Base-by-base conservation (phyloP, 2,113 vertebrate species). In the Myanophis thanlyinensis region DNA sequence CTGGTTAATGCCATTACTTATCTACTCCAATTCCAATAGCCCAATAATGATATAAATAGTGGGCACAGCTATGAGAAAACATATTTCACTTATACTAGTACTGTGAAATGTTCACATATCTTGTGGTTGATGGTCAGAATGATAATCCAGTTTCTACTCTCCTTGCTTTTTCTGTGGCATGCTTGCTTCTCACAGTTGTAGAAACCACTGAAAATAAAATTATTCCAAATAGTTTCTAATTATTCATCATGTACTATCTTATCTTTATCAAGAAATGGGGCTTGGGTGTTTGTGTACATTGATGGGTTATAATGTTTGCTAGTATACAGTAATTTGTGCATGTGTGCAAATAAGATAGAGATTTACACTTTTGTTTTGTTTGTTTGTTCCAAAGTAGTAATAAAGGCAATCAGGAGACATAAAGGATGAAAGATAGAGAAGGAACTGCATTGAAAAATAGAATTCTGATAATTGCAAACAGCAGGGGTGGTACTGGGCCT, bases 401-500 rank as follows among this genome's bases (percentile, higher is more conserved):
- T 88, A 89, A 89, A 84, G 88, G 27, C 56, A 89, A 47, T 89
- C 12, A 46, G 62, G 49, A 54, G 48, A 67, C 56, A 84, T 92
- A 89, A 89, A 89, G 53, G 87, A 92, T 84, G 87, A 88, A 54
- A 84, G 49, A 80, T 30, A 88, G 62, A 87, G 91, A 54, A 54
- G 51, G 30, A 80, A 44, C 49, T 5, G 30, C 27, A 44, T n/a
- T 92, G 62, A 89, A 67, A 92, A 89, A 89, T 53, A 62, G 87
- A 52, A 92, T 89, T 92, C 87, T 85, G 91, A 89, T 92, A 92
- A 92, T 89, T 92, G 91, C 91, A 92, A 92, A 92, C 91, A 92
- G 59, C 91, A 92, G 59, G 91, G 91, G 88, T 59, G 52, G 59
- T 44, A 12, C 23, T 44, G 46, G 62, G 51, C 51, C 62, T 84